These are phyloP conservation scores for Sinodicranocentrus sp. DNA, from an alignment of 2,888 invertebrate species.

Conservation along the genomic window DNA sequence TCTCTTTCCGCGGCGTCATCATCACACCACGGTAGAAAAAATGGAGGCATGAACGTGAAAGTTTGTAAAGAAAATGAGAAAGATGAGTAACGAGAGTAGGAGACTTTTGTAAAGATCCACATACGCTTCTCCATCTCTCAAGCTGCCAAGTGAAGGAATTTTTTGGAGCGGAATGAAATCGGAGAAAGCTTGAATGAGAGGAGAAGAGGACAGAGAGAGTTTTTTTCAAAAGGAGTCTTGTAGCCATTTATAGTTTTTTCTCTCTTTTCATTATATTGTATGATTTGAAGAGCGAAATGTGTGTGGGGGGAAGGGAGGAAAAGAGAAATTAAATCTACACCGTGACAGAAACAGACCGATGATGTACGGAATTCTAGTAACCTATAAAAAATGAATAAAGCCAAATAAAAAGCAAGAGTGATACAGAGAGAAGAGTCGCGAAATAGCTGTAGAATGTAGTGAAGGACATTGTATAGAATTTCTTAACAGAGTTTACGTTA, in stretches of 20 bases:
- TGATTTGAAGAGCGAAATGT: background rate
- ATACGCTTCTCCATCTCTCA: too few relatives aligned
- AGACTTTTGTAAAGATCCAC: too few relatives aligned
- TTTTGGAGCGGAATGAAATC: slow-evolving; percentile 65
- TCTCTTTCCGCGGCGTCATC: too few relatives aligned
- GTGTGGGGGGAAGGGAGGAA: background rate
- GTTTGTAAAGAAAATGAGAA: slow-evolving; percentile 27
- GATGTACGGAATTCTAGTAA: background rate
- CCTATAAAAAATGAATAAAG: too few relatives aligned
- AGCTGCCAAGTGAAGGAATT: slow-evolving; percentile 19
- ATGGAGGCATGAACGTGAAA: background rate
- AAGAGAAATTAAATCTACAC: slow-evolving; percentile 12
- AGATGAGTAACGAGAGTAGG: slow-evolving; percentile 7
- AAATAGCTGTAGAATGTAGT: too few relatives aligned
- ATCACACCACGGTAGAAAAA: background rate
- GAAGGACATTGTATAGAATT: too few relatives aligned
- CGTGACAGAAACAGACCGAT: background rate
- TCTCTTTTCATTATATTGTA: background rate
- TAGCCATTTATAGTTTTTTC: background rate
- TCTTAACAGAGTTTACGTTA: too few relatives aligned
- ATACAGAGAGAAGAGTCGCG: too few relatives aligned
- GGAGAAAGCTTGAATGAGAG: slow-evolving; percentile 21
- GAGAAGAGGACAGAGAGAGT: background rate
- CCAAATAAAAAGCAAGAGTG: too few relatives aligned
- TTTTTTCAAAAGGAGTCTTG: background rate